Percentiles rank a stretch among this genome's conserved stretches.
phyloP scores from a whole-genome alignment of 2,888 invertebrate genomes.

The Rhingia rostrata region DNA sequence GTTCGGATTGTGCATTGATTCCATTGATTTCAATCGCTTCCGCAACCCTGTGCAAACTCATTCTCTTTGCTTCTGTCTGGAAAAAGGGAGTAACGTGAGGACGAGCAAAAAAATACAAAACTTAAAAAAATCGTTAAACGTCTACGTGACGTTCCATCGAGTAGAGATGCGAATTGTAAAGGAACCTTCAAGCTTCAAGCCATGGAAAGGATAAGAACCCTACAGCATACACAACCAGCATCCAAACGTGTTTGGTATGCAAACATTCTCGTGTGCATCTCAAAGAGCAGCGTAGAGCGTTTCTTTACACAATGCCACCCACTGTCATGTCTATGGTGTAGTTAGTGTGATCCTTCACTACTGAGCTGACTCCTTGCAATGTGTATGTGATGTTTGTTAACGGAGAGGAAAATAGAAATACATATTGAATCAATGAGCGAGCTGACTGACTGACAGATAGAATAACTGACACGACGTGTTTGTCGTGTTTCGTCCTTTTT shows the following conservation, averaged over 20 bases:
- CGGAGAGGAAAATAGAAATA: conserved; percentile 60
- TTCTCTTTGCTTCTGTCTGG: conserved; percentile 6
- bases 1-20: conserved; percentile 73
- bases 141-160: conserved; percentile 66
- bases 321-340: background rate
- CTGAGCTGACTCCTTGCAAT: background rate
- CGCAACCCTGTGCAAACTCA: conserved; percentile 51
- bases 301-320: background rate
- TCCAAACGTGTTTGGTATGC: conserved; percentile 72
- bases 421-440: conserved; percentile 68
- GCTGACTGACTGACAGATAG: conserved; percentile 71
- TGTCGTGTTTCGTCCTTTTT: conserved; percentile 39
- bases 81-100: background rate
- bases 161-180: conserved; percentile 47
- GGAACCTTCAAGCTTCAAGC: conserved; percentile 57
- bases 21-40: conserved; percentile 67
- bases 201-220: conserved; percentile 41
- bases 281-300: conserved; percentile 22
- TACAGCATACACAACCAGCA: conserved; percentile 45
- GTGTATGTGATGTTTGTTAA: conserved; percentile 63
- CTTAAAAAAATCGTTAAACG: conserved; percentile 47
- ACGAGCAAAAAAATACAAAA: conserved; percentile 1
- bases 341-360: background rate
- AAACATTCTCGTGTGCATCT: conserved; percentile 71
- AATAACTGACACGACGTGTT: conserved; percentile 69